Evolutionary conservation across 2,888 invertebrate genomes (phyloP).

Genomic region (Calliopum simillimum): DNA sequence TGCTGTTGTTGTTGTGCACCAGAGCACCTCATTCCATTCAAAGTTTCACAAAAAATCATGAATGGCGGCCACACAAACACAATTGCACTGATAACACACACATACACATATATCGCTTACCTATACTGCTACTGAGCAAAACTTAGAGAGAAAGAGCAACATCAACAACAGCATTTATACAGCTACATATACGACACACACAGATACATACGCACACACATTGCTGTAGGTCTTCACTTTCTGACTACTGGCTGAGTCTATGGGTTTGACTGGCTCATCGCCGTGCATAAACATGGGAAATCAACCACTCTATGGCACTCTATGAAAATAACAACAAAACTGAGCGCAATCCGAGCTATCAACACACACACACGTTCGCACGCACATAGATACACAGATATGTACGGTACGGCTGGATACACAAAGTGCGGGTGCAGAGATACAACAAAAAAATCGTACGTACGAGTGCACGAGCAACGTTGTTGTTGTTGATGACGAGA

Average conservation of each 20-base stretch:
- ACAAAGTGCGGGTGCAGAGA: conserved; percentile 47
- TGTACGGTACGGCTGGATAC: background rate
- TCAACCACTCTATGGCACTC: conserved; percentile 35
- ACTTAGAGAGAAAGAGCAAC: conserved; percentile 33
- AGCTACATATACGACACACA: conserved; percentile 20
- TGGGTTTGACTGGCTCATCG: conserved; percentile 26
- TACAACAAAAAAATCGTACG: no score
- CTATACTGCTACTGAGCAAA: background rate
- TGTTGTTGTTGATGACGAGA: conserved; percentile 37
- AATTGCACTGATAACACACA: conserved; percentile 43
- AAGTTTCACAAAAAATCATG: conserved; percentile 13
- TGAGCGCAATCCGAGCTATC: conserved; percentile 35
- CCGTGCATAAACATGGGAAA: conserved; percentile 26
- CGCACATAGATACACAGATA: conserved; percentile 20
- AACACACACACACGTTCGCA: conserved; percentile 13
- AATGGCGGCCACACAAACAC: conserved; percentile 36
- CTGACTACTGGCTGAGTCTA: conserved; percentile 50
- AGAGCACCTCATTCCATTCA: background rate
- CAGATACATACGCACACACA: conserved; percentile 8
- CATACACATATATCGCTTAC: conserved; percentile 15
- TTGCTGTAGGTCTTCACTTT: conserved; percentile 58
- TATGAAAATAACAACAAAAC: conserved; percentile 43
- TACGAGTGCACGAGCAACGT: conserved; percentile 24
- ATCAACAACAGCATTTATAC: conserved; percentile 33
- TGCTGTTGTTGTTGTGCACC: conserved; percentile 8